Base-by-base conservation (phyloP, 2,113 vertebrate genomes). In the Salvelinus fontinalis region DNA sequence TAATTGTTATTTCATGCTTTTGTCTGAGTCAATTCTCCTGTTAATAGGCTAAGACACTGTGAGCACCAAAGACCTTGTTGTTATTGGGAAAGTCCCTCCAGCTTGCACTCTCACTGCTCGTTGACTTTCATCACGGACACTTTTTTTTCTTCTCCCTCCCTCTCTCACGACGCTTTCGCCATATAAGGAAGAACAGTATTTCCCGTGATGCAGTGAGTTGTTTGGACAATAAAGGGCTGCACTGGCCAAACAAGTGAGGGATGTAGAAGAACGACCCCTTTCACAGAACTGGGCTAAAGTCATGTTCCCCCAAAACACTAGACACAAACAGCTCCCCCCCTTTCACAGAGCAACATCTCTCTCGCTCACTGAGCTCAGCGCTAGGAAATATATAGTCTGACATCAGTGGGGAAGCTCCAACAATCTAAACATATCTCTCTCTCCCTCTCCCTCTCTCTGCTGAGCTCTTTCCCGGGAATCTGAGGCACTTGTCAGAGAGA, bases 381-480 rank as follows among this genome's bases (percentile, higher is more conserved):
- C 29, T 75, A 12, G 60, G 12, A 76, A 81, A 79, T 77, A 22
- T 64, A 88, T 34, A 34, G 67, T 78, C 78, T 89, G 86, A 89
- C 84, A 87, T 88, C 86, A 88, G 44, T 73, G 69, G 51, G 13
- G 16, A 27, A 44, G 44, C 54, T 67, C 8, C 57, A 27, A 24
- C 65, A 67, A 66, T 26, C 51, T 31, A 51, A 75, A 59, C 69
- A 68, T 18, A 62, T 24, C 54, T 44, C 48, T 29, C 75, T 18
- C 39, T 7, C 71, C 6, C 39, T 22, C 60, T 31, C 76, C 13
- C 39, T 9, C 73, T 5, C 39, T 79, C 80, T 75, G 75, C 74
- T 82, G 81, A 71, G 77, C 70, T 71, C 81, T 80, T 91, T 85
- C 62, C 71, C 73, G 68, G 85, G 86, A 90, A 91, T 60, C 34